These are phyloP conservation scores for Gastrophryne carolinensis DNA, from an alignment of 2,797 vertebrate species.

Conservation along the genomic window DNA sequence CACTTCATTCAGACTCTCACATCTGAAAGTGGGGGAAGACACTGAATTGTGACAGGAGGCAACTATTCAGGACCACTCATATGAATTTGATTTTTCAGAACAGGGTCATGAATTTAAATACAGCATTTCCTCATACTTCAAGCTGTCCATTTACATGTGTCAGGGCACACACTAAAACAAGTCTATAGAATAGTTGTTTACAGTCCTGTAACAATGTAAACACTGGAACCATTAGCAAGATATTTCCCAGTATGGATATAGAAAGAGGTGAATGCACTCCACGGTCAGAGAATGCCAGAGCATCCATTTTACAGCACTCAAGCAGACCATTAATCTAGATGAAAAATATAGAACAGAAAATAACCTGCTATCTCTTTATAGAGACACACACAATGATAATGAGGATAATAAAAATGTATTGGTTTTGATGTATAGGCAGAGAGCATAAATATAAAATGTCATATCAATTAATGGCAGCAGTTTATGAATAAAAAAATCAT, in stretches of 20 bases:
- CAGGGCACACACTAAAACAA: neutral
- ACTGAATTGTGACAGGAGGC: constrained; percentile 21
- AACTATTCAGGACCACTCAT: neutral
- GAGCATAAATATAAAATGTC: too few species aligned
- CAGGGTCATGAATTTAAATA: constrained; percentile 12
- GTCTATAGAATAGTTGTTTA: constrained; percentile 1
- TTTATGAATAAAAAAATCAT: too few species aligned
- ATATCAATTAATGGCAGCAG: too few species aligned
- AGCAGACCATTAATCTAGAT: too few species aligned
- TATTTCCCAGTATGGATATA: neutral
- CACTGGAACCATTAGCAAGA: constrained; percentile 10
- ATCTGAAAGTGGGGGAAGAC: too few species aligned
- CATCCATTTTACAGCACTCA: neutral
- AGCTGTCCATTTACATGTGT: neutral
- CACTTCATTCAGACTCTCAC: too few species aligned
- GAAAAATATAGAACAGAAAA: too few species aligned
- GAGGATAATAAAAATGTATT: too few species aligned
- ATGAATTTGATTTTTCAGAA: neutral
- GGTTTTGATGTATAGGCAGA: too few species aligned
- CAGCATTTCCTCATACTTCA: neutral
- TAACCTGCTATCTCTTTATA: too few species aligned
- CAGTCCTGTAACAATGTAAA: constrained; percentile 3
- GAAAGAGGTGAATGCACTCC: neutral
- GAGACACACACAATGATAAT: too few species aligned
- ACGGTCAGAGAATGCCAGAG: neutral